Evolutionary conservation across 2,888 invertebrate genomes (phyloP), one percentile per base, ranked within the genome.

Genomic region (Troglohyphantes excavatus): DNA sequence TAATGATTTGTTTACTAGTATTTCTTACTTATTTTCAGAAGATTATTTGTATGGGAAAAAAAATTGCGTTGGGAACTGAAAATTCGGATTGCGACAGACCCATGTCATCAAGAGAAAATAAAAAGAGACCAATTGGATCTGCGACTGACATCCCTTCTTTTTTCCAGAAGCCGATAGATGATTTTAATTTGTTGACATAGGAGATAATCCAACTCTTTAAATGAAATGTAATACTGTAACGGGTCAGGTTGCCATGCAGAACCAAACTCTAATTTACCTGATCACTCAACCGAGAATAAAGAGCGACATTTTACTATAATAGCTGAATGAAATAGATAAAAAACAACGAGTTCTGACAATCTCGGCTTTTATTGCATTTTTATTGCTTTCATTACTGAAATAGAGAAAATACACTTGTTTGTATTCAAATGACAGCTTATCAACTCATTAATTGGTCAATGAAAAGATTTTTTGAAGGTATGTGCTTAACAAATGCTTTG

Each of bases 231-330:
- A 78, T 65, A 65, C 46, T 26, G 27, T 17, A 29, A 33, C 65
- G 27, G 29, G 19, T 67, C 27, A 53, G 46, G 26, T 68, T 27
- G 1, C 68, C 67, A 81, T 21, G 67, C 79, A 68, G 46, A 68
- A 65, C 53, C 53, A 13, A n/a, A n/a, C 26, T n/a, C 43, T 43
- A 27, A 81, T 81, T 81, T 27, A 27, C 19, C 27, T 21, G 29
- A 11, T 39, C 79, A 81, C 68, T 81, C 79, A 65, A 53, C 53
- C 79, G 19, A 39, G 67, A 13, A 46, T 23, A 29, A 67, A 79
- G 27, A 53, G 27, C 21, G 19, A 43, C 26, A 21, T 17, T 39
- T 43, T 65, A 63, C 29, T 63, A 43, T 53, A 53, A 53, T 53
- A n/a, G 53, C 5, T n/a, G n/a, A 26, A 26, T 17, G 33, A 76